Evolutionary conservation across 2,888 invertebrate species (phyloP).

Genomic region (Lasiommata megera): DNA sequence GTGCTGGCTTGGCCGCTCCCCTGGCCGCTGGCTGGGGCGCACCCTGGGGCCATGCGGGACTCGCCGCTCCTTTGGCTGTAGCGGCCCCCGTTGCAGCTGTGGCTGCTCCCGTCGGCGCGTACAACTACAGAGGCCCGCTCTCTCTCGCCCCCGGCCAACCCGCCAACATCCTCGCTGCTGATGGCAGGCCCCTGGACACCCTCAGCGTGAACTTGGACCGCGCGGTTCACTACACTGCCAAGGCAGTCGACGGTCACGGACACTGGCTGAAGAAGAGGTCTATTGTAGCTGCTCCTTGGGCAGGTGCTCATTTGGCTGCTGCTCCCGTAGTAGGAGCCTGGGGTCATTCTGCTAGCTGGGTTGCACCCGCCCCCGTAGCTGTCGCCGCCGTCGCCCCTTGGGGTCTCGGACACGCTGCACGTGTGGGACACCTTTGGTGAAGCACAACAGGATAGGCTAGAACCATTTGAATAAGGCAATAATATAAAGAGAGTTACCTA

Average conservation of each 20-base stretch:
- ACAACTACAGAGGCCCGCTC: slow-evolving; percentile 57
- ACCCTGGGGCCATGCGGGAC: slow-evolving; percentile 16
- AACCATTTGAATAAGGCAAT: slow-evolving; percentile 3
- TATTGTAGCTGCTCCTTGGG: slow-evolving; percentile 21
- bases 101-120: slow-evolving; percentile 6
- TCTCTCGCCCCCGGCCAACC: slow-evolving; percentile 68
- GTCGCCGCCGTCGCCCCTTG: slow-evolving; percentile 9
- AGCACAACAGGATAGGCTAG: slow-evolving; percentile 8
- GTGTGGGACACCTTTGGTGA: slow-evolving; percentile 16
- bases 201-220: slow-evolving; percentile 68
- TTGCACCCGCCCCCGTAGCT: slow-evolving; percentile 25
- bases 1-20: slow-evolving; percentile 31
- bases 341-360: slow-evolving; percentile 1
- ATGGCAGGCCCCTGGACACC: slow-evolving; percentile 68
- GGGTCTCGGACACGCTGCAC: slow-evolving; percentile 28
- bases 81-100: slow-evolving; percentile 3
- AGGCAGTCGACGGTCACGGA: slow-evolving; percentile 47
- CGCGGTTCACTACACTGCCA: slow-evolving; percentile 61
- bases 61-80: background rate
- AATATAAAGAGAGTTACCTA: slow-evolving; percentile 15
- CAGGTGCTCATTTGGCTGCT: slow-evolving; percentile 32
- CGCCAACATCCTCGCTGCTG: slow-evolving; percentile 61
- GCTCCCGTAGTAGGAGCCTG: slow-evolving; percentile 22
- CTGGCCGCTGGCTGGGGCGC: slow-evolving; percentile 26
- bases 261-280: slow-evolving; percentile 52